Conservation (phyloP, 1,140 invertebrate genomes). For the Lordiphosa stackelbergi region DNA sequence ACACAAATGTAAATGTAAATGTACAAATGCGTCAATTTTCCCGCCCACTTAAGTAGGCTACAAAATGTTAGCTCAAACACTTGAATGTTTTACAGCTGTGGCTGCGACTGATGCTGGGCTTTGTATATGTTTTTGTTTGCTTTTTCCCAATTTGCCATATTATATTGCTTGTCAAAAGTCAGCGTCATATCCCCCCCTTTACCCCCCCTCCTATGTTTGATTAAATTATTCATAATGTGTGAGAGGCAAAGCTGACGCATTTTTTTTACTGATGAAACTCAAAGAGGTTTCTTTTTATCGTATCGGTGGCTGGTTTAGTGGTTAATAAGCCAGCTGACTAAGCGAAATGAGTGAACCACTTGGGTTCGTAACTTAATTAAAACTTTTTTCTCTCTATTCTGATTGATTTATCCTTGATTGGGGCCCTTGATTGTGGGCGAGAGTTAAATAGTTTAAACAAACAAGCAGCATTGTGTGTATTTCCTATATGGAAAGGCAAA, state of each 20-base stretch:
- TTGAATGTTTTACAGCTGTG: background rate
- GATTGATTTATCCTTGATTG: too few species aligned
- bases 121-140: background rate
- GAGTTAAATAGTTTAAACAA: background rate
- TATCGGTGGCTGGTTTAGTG: background rate
- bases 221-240: conserved; percentile 5
- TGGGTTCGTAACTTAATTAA: background rate
- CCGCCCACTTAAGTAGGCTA: conserved; percentile 8
- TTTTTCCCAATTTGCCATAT: background rate
- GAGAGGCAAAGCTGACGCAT: conserved; percentile 2
- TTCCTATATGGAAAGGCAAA: too few species aligned
- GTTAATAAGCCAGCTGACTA: conserved; percentile 7
- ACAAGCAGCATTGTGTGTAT: background rate
- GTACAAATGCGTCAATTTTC: background rate
- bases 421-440: too few species aligned
- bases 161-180: conserved; percentile 1
- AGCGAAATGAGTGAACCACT: background rate
- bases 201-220: background rate
- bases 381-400: background rate
- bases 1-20: background rate
- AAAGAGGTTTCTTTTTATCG: conserved; percentile 1
- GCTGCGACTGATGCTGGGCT: background rate
- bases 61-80: background rate
- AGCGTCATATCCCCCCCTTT: background rate
- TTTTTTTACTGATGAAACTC: conserved; percentile 2